Evolutionary conservation across 2,113 vertebrate species (phyloP).

Genomic region (Thomomys bottae): DNA sequence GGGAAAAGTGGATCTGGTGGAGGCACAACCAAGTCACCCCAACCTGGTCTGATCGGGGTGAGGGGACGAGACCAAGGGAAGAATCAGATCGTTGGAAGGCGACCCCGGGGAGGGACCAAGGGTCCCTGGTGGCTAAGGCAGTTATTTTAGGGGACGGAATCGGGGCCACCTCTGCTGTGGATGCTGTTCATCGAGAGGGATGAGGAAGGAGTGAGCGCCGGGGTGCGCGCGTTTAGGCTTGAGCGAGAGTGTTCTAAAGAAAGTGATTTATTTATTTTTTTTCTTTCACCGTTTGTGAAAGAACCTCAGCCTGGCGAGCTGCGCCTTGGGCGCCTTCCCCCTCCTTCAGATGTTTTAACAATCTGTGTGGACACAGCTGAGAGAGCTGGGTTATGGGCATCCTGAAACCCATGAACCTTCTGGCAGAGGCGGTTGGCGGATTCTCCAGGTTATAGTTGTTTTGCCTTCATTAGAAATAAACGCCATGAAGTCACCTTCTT

Average conservation of each 20-base stretch:
- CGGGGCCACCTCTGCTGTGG: not conserved
- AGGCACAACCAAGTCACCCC: too few species aligned
- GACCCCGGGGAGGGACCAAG: too few species aligned
- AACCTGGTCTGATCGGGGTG: too few species aligned
- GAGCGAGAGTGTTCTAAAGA: not conserved
- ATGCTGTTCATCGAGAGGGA: not conserved
- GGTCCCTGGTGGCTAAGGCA: too few species aligned
- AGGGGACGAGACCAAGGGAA: not conserved
- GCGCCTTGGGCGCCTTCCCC: not conserved
- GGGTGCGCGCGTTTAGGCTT: not conserved
- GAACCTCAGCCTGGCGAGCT: not conserved
- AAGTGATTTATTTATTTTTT: too few species aligned
- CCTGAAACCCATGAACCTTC: fast-evolving
- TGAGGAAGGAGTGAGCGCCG: not conserved
- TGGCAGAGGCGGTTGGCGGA: fast-evolving
- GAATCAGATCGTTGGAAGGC: too few species aligned
- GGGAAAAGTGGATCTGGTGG: too few species aligned
- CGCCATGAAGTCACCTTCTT: not conserved
- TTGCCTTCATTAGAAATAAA: not conserved
- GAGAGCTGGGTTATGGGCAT: not conserved
- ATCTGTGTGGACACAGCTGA: too few species aligned
- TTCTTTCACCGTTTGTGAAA: not conserved
- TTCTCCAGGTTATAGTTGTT: not conserved
- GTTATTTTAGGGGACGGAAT: not conserved
- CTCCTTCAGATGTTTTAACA: not conserved